A percentile compares a stretch with the other conserved stretches of the same genome.
These are phyloP conservation scores for Rhinogobio ventralis DNA, from an alignment of 2,797 vertebrate species.

Conservation along the genomic window DNA sequence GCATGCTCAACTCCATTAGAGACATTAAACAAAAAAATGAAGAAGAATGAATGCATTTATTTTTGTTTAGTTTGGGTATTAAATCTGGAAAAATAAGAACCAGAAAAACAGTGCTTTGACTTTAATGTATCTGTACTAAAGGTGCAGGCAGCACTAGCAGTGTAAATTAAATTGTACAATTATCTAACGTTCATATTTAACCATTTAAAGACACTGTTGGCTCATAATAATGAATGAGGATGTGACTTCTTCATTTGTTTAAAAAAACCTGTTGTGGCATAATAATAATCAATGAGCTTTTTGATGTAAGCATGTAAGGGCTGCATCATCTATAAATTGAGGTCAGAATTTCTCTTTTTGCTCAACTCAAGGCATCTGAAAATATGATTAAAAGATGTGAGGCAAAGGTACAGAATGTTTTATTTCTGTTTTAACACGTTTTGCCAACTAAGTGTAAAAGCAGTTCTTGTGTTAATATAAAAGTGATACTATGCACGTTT, in stretches of 20 bases:
- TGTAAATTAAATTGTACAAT: not conserved
- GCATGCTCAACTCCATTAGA: constrained; percentile 4
- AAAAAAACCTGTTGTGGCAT: not conserved
- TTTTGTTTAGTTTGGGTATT: not conserved
- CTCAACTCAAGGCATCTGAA: not conserved
- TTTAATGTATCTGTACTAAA: not conserved
- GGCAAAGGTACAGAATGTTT: not conserved
- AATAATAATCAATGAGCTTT: not conserved
- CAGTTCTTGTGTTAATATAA: not conserved
- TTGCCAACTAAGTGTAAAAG: not conserved
- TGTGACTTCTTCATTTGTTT: not conserved
- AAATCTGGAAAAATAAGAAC: not conserved
- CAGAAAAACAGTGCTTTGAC: not conserved
- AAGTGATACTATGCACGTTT: not conserved
- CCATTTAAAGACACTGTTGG: constrained; percentile 3
- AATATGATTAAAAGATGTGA: not conserved
- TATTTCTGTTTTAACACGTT: not conserved
- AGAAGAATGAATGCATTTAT: not conserved
- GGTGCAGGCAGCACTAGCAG: not conserved
- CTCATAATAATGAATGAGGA: not conserved
- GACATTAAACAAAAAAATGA: not conserved
- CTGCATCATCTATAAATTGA: not conserved
- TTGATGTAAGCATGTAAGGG: not conserved
- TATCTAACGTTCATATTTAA: not conserved
- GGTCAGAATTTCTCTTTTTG: not conserved